Conservation (phyloP, 1,140 invertebrate genomes). For the Andricus grossulariae region DNA sequence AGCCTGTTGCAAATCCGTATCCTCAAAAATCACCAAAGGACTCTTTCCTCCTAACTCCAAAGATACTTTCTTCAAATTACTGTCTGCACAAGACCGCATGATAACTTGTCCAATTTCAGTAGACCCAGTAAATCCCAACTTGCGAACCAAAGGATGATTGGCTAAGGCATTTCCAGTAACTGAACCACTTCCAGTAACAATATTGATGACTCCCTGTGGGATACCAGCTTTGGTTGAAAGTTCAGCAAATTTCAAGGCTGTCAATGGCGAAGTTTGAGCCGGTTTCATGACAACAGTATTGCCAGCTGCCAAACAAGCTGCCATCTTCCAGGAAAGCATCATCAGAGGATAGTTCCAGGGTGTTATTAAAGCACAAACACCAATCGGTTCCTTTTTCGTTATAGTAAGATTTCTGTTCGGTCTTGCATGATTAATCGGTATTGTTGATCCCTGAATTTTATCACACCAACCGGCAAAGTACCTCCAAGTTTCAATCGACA, state of each 20-base stretch:
- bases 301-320: slow-evolving; percentile 94
- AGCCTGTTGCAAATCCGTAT: slow-evolving; percentile 95
- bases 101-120: slow-evolving; percentile 91
- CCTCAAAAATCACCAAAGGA: slow-evolving; percentile 93
- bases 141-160: slow-evolving; percentile 88
- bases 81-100: slow-evolving; percentile 91
- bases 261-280: slow-evolving; percentile 93
- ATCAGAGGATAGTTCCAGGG: slow-evolving; percentile 99
- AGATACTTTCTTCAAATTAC: slow-evolving; percentile 95
- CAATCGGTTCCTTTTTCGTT: slow-evolving; percentile 92
- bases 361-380: slow-evolving; percentile 95
- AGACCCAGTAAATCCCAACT: slow-evolving; percentile 96
- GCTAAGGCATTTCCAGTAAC: slow-evolving; percentile 90
- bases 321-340: slow-evolving; percentile 99
- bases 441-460: slow-evolving; percentile 94
- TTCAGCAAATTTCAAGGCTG: slow-evolving; percentile 96
- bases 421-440: slow-evolving; percentile 91
- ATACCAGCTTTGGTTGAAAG: slow-evolving; percentile 90
- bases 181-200: slow-evolving; percentile 88
- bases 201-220: slow-evolving; percentile 95
- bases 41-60: slow-evolving; percentile 97
- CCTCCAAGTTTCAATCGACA: slow-evolving; percentile 95
- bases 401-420: slow-evolving; percentile 93
- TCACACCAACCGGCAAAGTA: slow-evolving; percentile 97
- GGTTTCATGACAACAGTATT: slow-evolving; percentile 97